These are phyloP conservation scores for Stegodyphus mimosarum DNA, from an alignment of 1,140 invertebrate species.

Conservation along the genomic window DNA sequence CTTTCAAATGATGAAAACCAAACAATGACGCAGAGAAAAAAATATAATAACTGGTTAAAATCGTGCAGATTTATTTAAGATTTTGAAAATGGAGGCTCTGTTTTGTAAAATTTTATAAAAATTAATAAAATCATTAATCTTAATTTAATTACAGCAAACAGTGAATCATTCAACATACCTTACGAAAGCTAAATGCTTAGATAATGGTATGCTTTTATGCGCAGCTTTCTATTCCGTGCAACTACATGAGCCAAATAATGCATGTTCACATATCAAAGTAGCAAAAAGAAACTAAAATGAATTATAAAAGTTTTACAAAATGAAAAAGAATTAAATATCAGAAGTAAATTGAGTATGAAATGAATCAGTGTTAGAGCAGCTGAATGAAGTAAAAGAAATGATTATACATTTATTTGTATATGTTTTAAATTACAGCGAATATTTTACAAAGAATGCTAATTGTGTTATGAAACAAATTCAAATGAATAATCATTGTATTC, in stretches of 20 bases:
- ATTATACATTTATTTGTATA: too few relatives aligned
- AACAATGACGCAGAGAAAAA: neutral
- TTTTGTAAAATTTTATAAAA: neutral
- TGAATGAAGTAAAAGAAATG: too few relatives aligned
- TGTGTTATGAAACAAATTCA: too few relatives aligned
- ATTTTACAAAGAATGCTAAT: too few relatives aligned
- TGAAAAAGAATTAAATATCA: too few relatives aligned
- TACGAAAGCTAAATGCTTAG: neutral
- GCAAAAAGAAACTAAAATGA: neutral
- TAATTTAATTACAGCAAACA: neutral
- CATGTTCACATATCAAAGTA: neutral
- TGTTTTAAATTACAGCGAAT: too few relatives aligned
- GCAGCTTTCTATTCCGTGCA: neutral
- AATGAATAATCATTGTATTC: too few relatives aligned
- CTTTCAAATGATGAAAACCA: neutral
- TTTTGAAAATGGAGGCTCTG: neutral
- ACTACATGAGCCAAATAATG: neutral
- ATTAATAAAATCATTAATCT: neutral
- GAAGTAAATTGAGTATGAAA: too few relatives aligned
- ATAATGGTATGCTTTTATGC: neutral
- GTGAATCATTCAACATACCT: neutral
- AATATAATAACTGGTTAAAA: neutral
- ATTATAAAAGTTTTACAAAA: too few relatives aligned
- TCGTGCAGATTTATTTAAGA: neutral
- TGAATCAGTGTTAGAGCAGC: too few relatives aligned